Evolutionary conservation across 2,113 vertebrate species (phyloP).

Genomic region (Eurystomus gularis): DNA sequence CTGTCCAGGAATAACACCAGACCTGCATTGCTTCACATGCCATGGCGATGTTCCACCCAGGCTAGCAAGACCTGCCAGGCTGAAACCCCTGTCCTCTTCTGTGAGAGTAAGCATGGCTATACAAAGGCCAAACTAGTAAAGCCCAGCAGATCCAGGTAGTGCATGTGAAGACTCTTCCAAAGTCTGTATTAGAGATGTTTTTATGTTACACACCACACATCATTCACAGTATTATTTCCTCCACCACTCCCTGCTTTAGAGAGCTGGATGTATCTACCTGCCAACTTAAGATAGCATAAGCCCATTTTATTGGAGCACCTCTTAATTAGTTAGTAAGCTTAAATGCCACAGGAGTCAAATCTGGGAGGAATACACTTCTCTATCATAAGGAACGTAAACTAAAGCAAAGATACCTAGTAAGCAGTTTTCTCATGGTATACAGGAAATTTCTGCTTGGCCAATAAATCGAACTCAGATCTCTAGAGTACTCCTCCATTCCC

Average conservation of each 20-base stretch:
- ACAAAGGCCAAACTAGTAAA: background rate
- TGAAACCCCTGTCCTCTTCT: background rate
- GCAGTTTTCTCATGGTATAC: background rate
- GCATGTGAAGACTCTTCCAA: background rate
- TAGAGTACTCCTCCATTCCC: background rate
- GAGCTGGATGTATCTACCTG: background rate
- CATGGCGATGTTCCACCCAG: background rate
- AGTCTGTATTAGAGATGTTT: background rate
- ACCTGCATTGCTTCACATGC: rapidly evolving
- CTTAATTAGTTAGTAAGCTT: background rate
- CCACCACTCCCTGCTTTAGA: rapidly evolving
- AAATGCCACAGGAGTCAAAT: background rate
- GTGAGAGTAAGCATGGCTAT: background rate
- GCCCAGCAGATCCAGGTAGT: background rate
- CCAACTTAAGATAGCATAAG: background rate
- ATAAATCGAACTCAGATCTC: background rate
- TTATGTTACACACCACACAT: background rate
- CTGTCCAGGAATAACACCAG: background rate
- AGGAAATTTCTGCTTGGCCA: background rate
- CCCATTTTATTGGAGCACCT: background rate
- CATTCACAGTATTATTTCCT: background rate
- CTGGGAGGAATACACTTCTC: background rate
- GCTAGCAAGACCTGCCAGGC: background rate
- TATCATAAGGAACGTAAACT: background rate
- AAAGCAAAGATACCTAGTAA: background rate